Evolutionary conservation across 2,113 vertebrate species (phyloP).

Genomic region (Leptodactylus fuscus): DNA sequence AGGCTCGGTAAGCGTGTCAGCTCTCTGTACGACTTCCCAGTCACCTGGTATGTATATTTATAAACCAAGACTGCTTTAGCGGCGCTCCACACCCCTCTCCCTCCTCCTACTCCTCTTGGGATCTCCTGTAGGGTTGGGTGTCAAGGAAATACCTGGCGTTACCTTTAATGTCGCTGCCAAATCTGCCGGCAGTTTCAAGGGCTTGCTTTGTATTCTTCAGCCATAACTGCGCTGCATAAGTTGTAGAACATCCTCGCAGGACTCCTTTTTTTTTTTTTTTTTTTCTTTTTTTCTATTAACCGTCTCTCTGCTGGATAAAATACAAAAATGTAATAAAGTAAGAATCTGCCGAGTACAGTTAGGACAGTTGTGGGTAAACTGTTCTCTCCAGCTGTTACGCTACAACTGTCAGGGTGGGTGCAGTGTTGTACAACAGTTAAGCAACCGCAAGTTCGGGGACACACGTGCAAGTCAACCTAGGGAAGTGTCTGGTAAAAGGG

Average conservation of each 20-base stretch:
- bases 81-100: slow-evolving; percentile 6
- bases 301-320: background rate
- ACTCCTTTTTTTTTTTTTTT: too few species aligned
- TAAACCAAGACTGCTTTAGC: slow-evolving; percentile 16
- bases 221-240: slow-evolving; percentile 5
- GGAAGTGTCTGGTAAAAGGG: background rate
- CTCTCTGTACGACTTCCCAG: background rate
- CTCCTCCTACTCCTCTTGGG: slow-evolving; percentile 10
- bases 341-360: background rate
- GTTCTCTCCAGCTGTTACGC: background rate
- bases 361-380: slow-evolving; percentile 6
- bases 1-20: slow-evolving; percentile 13
- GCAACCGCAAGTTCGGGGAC: background rate
- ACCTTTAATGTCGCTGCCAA: slow-evolving; percentile 53
- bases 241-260: background rate
- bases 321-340: background rate
- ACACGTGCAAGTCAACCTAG: background rate
- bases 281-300: too few species aligned
- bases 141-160: slow-evolving; percentile 58
- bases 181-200: slow-evolving; percentile 27
- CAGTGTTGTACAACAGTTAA: slow-evolving; percentile 15
- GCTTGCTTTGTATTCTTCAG: slow-evolving; percentile 36
- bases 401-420: slow-evolving; percentile 1
- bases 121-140: slow-evolving; percentile 52
- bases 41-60: slow-evolving; percentile 48